Conservation (phyloP, 1,140 invertebrate genomes). For the Akabosia matsudoensis region DNA sequence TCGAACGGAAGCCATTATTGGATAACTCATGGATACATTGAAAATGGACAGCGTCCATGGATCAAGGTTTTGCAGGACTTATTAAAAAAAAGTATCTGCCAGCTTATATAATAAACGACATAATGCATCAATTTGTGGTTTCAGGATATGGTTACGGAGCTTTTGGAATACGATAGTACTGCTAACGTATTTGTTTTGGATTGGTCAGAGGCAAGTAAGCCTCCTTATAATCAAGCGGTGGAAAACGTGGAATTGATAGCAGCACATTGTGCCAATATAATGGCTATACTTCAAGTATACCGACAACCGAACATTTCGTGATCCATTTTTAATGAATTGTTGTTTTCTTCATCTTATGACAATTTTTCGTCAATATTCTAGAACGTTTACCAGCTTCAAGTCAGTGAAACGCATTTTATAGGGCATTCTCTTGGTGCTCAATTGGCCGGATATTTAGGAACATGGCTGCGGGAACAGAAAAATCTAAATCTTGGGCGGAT, state of each 20-base stretch:
- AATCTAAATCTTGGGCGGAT: constrained; percentile 65
- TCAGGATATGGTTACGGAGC: constrained; percentile 61
- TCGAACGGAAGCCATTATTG: constrained; percentile 56
- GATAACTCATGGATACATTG: constrained; percentile 79
- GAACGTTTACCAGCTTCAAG: constrained; percentile 56
- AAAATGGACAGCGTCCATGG: constrained; percentile 75
- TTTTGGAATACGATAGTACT: constrained; percentile 62
- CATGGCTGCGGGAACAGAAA: constrained; percentile 64
- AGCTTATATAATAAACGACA: background rate
- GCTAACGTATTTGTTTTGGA: constrained; percentile 76
- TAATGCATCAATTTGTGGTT: constrained; percentile 14
- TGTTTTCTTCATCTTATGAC: background rate
- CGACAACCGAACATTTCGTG: constrained; percentile 30
- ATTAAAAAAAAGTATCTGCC: background rate
- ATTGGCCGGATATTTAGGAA: constrained; percentile 76
- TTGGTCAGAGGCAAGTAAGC: constrained; percentile 77
- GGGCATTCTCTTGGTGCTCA: constrained; percentile 88
- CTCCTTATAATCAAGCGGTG: constrained; percentile 84
- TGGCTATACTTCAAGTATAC: constrained; percentile 55
- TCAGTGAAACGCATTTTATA: constrained; percentile 67
- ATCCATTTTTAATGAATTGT: background rate
- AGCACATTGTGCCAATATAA: constrained; percentile 71
- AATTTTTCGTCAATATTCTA: constrained; percentile 37
- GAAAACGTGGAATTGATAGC: constrained; percentile 85
- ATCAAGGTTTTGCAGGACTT: constrained; percentile 56